Conservation (phyloP, 2,888 invertebrate species). For the Aphidoletes aphidimyza region DNA sequence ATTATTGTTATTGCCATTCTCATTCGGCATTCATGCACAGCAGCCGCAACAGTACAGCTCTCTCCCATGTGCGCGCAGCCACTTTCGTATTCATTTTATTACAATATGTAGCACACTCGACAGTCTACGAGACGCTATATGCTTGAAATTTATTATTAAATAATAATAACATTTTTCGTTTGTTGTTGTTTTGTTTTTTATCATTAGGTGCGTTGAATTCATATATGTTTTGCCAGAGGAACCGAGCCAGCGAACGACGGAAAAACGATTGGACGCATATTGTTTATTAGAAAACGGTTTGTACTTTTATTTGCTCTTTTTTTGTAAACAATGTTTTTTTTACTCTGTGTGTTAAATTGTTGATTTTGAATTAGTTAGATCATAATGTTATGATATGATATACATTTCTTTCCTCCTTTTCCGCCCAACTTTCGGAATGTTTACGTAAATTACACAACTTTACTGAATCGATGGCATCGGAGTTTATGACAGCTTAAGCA, state of each 20-base stretch:
- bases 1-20: conserved; percentile 19
- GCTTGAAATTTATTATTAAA: conserved; percentile 18
- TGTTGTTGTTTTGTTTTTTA: neutral
- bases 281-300: conserved; percentile 25
- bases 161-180: neutral
- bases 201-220: neutral
- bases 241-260: neutral
- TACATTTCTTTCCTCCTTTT: conserved; percentile 1
- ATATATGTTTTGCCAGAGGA: neutral
- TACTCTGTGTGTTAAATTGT: neutral
- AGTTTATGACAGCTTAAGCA: too few species aligned
- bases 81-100: conserved; percentile 19
- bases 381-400: conserved; percentile 25
- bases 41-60: neutral
- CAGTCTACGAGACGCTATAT: conserved; percentile 23
- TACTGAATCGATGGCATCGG: too few species aligned
- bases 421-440: too few species aligned
- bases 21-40: neutral
- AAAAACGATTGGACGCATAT: neutral
- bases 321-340: neutral
- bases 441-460: too few species aligned
- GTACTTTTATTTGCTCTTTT: neutral
- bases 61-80: neutral
- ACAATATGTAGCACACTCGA: neutral
- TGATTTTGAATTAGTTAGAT: conserved; percentile 4